Conservation (phyloP, 2,113 vertebrate genomes). For the Tragulus kanchil region DNA sequence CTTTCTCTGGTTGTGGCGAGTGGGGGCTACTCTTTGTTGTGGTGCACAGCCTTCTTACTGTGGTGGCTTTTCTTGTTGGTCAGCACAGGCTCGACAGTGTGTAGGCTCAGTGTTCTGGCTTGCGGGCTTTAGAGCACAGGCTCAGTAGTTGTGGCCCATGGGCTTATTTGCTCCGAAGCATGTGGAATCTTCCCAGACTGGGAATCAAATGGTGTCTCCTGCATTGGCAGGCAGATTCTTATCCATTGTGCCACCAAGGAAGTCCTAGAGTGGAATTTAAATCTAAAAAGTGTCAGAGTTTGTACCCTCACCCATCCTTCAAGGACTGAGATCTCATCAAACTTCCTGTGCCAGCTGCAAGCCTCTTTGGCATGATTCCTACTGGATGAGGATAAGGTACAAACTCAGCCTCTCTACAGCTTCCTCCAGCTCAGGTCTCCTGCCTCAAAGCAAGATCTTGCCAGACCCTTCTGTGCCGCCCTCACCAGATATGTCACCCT, state of each 20-base stretch:
- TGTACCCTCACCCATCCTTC: neutral
- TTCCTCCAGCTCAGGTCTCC: neutral
- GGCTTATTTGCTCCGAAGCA: neutral
- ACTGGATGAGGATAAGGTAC: neutral
- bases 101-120: neutral
- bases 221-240: neutral
- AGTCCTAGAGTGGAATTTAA: neutral
- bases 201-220: neutral
- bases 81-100: neutral
- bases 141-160: neutral
- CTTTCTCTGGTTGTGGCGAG: neutral
- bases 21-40: neutral
- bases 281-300: neutral
- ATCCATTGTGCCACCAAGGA: neutral
- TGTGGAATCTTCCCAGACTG: neutral
- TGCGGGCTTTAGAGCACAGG: fast-evolving
- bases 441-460: neutral
- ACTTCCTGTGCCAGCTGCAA: neutral
- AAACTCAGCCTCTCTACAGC: neutral
- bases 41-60: neutral
- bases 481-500: neutral
- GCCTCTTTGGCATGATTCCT: neutral
- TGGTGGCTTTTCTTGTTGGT: neutral
- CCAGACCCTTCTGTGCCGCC: neutral
- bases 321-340: neutral